Evolutionary conservation across 2,888 invertebrate species (phyloP).

Genomic region (Leptogaster cylindrica): DNA sequence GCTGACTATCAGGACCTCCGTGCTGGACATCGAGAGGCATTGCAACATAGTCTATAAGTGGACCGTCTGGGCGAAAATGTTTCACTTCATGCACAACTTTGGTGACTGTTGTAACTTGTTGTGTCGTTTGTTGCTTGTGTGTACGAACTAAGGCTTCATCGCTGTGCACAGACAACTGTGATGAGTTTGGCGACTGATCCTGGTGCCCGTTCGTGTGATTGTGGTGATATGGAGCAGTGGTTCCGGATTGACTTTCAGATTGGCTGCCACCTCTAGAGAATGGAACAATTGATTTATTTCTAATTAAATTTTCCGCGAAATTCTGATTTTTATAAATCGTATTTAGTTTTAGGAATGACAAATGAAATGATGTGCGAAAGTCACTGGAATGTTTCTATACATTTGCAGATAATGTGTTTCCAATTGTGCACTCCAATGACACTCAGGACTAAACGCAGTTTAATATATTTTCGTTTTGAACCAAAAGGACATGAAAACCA

Average conservation of each 20-base stretch:
- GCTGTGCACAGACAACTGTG: constrained; percentile 64
- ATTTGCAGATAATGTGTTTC: too few relatives aligned
- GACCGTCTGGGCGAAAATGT: constrained; percentile 65
- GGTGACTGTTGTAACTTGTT: constrained; percentile 74
- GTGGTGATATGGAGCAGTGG: constrained; percentile 40
- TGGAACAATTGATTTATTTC: too few relatives aligned
- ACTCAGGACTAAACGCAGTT: background rate
- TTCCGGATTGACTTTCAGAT: constrained; percentile 42
- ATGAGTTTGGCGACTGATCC: constrained; percentile 67
- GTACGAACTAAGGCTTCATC: constrained; percentile 67
- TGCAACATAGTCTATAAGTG: constrained; percentile 64
- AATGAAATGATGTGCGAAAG: too few relatives aligned
- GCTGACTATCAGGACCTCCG: constrained; percentile 65
- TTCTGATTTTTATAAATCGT: background rate
- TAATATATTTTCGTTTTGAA: background rate
- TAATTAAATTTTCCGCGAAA: too few relatives aligned
- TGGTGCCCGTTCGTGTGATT: constrained; percentile 71
- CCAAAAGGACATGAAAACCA: background rate
- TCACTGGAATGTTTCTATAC: too few relatives aligned
- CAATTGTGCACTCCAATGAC: background rate
- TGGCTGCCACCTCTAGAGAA: constrained; percentile 44
- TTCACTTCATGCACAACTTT: constrained; percentile 72
- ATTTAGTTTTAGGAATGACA: background rate
- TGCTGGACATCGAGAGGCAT: constrained; percentile 64
- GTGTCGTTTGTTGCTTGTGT: constrained; percentile 72